Base-by-base conservation (phyloP, 2,113 vertebrate genomes). In the Erythrolamprus reginae region DNA sequence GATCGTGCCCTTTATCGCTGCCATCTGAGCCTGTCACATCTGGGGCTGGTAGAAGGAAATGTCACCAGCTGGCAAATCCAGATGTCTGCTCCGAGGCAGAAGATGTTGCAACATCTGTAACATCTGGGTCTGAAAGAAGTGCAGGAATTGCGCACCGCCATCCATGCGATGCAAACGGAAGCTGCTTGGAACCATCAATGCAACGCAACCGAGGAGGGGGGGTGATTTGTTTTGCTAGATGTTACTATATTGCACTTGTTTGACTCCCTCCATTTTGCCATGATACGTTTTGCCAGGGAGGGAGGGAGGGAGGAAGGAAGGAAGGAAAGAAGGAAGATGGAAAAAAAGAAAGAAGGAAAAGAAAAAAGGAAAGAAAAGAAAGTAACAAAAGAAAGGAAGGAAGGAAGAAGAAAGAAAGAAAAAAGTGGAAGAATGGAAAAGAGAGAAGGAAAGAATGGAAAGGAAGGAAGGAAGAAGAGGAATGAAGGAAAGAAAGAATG, bases 321-420 rank as follows among this genome's bases (percentile, higher is more conserved):
- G 51, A 52, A 15, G 2, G 21, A 23, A 23, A 5, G 5, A 53
- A 19, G 5, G 7, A 55, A 55, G 1, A 28, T 10, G 0, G 9
- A 6, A 26, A 2, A 1, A 1, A 24, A 2, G 0, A 9, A 8
- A 55, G 5, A 5, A 23, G n/a, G 6, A 2, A 24, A 9, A 3
- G 53, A 9, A 8, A 24, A 10, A 53, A 21, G 0, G 52, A 53
- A 19, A 6, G 19, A 19, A 19, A 3, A 19, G 0, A 26, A 10
- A 1, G 3, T n/a, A n/a, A n/a, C n/a, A n/a, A 6, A 10, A 1
- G 1, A 1, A 26, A 1, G 0, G 4, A 10, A 24, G 6, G 1
- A 26, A 24, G 9, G 47, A 6, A 47, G 26, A 26, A 24, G 9
- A 10, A 58, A 24, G 56, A 58, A 26, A 7, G 1, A 58, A 58